phyloP scores from a whole-genome alignment of 2,888 invertebrate genomes.

The Carpatolechia fugitivella region DNA sequence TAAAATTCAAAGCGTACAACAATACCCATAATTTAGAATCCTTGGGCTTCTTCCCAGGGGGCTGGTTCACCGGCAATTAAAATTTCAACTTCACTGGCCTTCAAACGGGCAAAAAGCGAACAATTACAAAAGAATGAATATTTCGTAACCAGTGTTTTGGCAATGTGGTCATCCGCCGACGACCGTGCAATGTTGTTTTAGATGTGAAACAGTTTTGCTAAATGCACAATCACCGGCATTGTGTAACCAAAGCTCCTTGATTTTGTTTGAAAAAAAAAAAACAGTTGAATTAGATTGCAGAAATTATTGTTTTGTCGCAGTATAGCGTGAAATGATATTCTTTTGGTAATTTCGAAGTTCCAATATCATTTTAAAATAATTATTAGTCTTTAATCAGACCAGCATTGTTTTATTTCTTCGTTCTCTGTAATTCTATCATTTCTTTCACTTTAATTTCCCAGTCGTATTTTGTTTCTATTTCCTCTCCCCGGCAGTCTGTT shows the following conservation, averaged over 20 bases:
- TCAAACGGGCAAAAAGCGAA: constrained; percentile 24
- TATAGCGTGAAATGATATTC: too few species aligned
- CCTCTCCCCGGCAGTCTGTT: constrained; percentile 3
- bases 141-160: constrained; percentile 18
- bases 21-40: constrained; percentile 10
- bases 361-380: too few species aligned
- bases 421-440: constrained; percentile 17
- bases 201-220: neutral
- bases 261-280: too few species aligned
- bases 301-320: too few species aligned
- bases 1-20: constrained; percentile 1
- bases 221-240: neutral
- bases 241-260: too few species aligned
- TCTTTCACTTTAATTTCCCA: constrained; percentile 20
- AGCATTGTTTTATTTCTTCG: neutral
- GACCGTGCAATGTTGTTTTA: constrained; percentile 12
- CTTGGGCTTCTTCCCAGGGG: constrained; percentile 16
- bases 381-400: neutral
- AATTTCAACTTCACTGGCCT: constrained; percentile 36
- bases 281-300: too few species aligned
- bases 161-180: constrained; percentile 12
- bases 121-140: constrained; percentile 33
- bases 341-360: too few species aligned
- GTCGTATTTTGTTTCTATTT: constrained; percentile 39
- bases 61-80: constrained; percentile 34